Percentiles rank a stretch among this genome's conserved stretches.
phyloP scores from a whole-genome alignment of 2,113 vertebrate genomes.

The Donacobius atricapilla region DNA sequence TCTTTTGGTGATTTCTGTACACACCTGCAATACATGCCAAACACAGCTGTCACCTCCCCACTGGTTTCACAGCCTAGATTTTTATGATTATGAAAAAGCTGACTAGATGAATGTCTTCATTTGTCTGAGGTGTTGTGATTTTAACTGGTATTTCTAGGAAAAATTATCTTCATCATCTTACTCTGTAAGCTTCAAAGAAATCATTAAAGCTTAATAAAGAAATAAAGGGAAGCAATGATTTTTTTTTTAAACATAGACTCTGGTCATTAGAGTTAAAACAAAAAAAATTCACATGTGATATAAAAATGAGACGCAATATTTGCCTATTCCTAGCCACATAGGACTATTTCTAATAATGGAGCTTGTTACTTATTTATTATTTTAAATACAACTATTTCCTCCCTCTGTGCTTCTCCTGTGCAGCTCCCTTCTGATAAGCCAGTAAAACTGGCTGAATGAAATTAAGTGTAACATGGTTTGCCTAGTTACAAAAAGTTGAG shows the following conservation, averaged over 20 bases:
- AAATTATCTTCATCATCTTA: constrained; percentile 52
- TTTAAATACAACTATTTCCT: neutral
- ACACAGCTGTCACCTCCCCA: neutral
- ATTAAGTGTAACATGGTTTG: neutral
- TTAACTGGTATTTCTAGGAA: constrained; percentile 57
- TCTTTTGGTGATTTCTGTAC: neutral
- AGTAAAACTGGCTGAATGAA: neutral
- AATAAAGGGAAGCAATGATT: neutral
- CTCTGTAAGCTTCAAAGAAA: constrained; percentile 27
- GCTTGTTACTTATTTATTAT: neutral
- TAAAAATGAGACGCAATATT: neutral
- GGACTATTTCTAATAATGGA: neutral
- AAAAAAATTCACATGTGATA: neutral
- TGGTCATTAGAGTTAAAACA: neutral
- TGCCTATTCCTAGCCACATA: neutral
- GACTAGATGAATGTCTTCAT: neutral
- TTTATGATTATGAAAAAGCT: neutral
- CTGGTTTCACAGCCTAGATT: neutral
- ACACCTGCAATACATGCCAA: neutral
- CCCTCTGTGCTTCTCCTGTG: neutral
- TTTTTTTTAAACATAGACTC: neutral
- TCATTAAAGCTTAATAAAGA: constrained; percentile 45
- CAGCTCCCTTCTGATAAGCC: neutral
- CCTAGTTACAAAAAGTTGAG: neutral
- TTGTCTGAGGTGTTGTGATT: neutral